Percentiles rank a stretch among this genome's conserved stretches.
These are phyloP conservation scores for Gila robusta DNA, from an alignment of 2,797 vertebrate species.

Conservation along the genomic window DNA sequence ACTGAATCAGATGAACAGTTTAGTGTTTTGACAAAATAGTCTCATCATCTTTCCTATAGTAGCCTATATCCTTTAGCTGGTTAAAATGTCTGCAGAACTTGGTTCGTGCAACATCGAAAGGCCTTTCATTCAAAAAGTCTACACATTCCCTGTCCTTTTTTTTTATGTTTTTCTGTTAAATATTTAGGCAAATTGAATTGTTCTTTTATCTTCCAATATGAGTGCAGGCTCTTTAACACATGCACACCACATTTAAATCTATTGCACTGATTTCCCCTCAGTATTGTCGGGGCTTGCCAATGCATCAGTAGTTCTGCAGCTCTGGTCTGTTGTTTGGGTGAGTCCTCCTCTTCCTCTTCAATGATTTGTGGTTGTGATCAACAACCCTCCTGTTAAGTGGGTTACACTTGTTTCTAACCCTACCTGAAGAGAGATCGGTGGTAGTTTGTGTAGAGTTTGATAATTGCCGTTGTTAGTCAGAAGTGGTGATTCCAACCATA, in stretches of 20 bases:
- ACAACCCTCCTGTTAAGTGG: conserved; percentile 94
- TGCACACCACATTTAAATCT: conserved; percentile 50
- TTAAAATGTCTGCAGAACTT: neutral
- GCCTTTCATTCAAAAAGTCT: conserved; percentile 4
- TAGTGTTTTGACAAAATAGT: neutral
- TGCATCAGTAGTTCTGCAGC: conserved; percentile 68
- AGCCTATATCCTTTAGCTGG: neutral
- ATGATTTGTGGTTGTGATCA: conserved; percentile 81
- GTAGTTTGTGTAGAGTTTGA: conserved; percentile 93
- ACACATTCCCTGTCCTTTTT: conserved; percentile 49
- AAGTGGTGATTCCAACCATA: conserved; percentile 83
- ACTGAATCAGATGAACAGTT: neutral
- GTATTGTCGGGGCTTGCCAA: neutral
- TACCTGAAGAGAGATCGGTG: conserved; percentile 89
- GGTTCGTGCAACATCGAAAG: neutral
- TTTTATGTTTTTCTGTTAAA: conserved; percentile 81
- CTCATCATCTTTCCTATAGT: neutral
- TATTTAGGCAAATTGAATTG: conserved; percentile 75
- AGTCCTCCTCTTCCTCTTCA: conserved; percentile 82
- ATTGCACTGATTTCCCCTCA: conserved; percentile 9
- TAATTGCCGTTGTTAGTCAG: conserved; percentile 94
- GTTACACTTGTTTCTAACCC: conserved; percentile 86
- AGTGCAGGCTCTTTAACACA: conserved; percentile 58
- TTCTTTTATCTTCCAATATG: conserved; percentile 71
- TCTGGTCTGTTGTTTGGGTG: conserved; percentile 46